Evolutionary conservation across 2,797 vertebrate species (phyloP).

Genomic region (Margarornis squamiger): DNA sequence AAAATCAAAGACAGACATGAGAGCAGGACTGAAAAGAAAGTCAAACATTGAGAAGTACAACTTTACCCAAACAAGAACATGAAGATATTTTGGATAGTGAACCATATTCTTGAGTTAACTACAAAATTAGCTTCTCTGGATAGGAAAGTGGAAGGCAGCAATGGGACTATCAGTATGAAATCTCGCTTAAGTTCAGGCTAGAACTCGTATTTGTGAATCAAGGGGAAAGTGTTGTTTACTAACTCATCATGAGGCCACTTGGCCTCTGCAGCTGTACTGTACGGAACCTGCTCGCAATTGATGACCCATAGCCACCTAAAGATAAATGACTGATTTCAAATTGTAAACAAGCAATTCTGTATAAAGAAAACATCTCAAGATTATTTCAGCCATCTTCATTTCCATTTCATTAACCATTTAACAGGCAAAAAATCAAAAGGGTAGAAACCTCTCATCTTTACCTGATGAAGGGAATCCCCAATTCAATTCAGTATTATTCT

Average conservation of each 20-base stretch:
- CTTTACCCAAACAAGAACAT: not conserved
- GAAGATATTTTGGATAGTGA: not conserved
- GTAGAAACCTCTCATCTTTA: not conserved
- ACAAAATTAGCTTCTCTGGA: not conserved
- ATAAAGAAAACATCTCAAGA: not conserved
- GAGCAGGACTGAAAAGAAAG: not conserved
- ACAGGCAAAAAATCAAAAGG: not conserved
- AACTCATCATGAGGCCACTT: not conserved
- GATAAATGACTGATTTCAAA: slow-evolving; percentile 21
- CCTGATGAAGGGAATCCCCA: not conserved
- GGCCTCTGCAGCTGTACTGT: not conserved
- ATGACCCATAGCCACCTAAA: slow-evolving; percentile 14
- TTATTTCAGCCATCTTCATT: not conserved
- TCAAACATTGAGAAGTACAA: not conserved
- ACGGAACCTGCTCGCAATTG: slow-evolving; percentile 31
- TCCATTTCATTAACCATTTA: slow-evolving; percentile 1
- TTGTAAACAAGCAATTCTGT: not conserved
- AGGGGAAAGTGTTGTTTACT: not conserved
- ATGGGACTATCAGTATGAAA: not conserved
- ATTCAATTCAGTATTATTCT: not conserved
- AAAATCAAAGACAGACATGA: not conserved
- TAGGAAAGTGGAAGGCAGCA: not conserved
- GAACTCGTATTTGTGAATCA: not conserved
- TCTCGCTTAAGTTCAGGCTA: not conserved
- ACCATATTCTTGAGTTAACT: not conserved